Evolutionary conservation across 1,140 invertebrate species (phyloP).

Genomic region (Melitaea cinxia): DNA sequence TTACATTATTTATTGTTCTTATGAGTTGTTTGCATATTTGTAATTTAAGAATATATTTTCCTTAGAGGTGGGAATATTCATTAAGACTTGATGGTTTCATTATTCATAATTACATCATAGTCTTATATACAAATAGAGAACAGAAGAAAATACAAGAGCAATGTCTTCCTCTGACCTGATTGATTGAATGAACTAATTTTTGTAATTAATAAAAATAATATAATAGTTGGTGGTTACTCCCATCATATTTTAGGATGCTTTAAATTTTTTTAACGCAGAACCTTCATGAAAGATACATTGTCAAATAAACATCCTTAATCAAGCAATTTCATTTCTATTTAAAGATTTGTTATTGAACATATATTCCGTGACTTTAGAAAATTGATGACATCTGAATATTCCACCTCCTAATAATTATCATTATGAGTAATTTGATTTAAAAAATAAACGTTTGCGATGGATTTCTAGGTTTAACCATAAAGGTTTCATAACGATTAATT

Average conservation of each 20-base stretch:
- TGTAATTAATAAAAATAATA: too few relatives aligned
- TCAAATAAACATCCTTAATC: too few relatives aligned
- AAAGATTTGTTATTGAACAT: too few relatives aligned
- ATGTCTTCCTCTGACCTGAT: neutral
- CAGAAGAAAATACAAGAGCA: neutral
- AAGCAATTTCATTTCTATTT: too few relatives aligned
- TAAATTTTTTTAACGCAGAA: too few relatives aligned
- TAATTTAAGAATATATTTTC: conserved; percentile 16
- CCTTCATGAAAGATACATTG: too few relatives aligned
- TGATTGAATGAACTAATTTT: too few relatives aligned
- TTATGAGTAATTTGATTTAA: conserved; percentile 17
- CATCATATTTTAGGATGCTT: too few relatives aligned
- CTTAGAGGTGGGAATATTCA: conserved; percentile 25
- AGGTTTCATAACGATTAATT: conserved; percentile 17
- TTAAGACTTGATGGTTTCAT: conserved; percentile 10
- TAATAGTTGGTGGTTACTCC: too few relatives aligned
- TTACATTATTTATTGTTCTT: conserved; percentile 41
- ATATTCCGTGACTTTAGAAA: too few relatives aligned
- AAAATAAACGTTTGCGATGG: conserved; percentile 12
- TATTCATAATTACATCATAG: neutral
- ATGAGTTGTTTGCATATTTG: conserved; percentile 40
- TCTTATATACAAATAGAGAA: neutral
- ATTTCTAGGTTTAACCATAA: conserved; percentile 21
- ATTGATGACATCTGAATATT: too few relatives aligned
- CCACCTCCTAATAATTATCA: conserved; percentile 20